Evolutionary conservation across 2,113 vertebrate genomes (phyloP).

Genomic region (Taurulus bubalis): DNA sequence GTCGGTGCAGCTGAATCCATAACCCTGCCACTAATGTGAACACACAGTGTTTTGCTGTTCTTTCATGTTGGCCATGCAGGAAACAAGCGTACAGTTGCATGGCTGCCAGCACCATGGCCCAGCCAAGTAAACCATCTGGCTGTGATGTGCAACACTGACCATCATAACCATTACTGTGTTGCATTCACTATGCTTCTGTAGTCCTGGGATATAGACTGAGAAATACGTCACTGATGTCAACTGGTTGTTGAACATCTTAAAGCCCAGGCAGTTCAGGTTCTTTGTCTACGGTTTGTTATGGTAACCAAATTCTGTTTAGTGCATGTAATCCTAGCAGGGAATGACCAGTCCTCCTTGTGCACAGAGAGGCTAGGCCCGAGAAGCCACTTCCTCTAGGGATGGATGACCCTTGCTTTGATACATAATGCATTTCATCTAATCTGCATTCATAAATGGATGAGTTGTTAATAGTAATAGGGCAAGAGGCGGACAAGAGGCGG

Average conservation of each 20-base stretch:
- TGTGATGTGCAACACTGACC: slow-evolving; percentile 73
- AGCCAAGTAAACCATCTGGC: slow-evolving; percentile 79
- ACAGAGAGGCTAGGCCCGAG: background rate
- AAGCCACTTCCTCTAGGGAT: slow-evolving; percentile 37
- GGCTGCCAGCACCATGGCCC: slow-evolving; percentile 60
- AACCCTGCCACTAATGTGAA: slow-evolving; percentile 59
- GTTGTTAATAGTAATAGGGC: slow-evolving; percentile 60
- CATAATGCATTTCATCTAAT: slow-evolving; percentile 73
- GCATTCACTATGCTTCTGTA: slow-evolving; percentile 34
- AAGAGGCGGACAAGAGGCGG: slow-evolving; percentile 36
- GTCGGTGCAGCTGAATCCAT: slow-evolving; percentile 56
- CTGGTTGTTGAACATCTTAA: slow-evolving; percentile 22
- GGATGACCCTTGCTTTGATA: slow-evolving; percentile 63
- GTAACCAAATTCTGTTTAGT: background rate
- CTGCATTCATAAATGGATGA: slow-evolving; percentile 71
- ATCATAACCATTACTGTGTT: slow-evolving; percentile 50
- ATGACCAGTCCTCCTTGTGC: slow-evolving; percentile 22
- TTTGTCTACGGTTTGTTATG: background rate
- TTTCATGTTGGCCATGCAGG: slow-evolving; percentile 66
- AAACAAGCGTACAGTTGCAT: slow-evolving; percentile 59
- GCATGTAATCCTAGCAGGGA: background rate
- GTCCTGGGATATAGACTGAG: slow-evolving; percentile 36
- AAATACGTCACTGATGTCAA: slow-evolving; percentile 26
- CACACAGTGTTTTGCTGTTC: slow-evolving; percentile 52
- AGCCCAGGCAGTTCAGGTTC: background rate